These are phyloP conservation scores for Campoletis raptor DNA, from an alignment of 2,888 invertebrate species.

Conservation along the genomic window DNA sequence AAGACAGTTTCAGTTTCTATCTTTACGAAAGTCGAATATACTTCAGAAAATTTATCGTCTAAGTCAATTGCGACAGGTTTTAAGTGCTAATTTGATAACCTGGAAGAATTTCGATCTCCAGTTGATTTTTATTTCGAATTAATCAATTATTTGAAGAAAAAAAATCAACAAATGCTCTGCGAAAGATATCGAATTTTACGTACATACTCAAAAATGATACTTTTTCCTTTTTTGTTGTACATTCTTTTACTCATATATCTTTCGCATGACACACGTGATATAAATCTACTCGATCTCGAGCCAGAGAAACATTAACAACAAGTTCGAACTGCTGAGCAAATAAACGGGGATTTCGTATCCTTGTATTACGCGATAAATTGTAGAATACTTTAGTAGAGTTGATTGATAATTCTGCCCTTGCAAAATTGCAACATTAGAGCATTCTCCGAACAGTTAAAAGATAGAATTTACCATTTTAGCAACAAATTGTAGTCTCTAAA, in stretches of 20 bases:
- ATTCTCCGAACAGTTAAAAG: not conserved
- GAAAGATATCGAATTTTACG: not conserved
- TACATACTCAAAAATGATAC: not conserved
- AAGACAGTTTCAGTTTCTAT: not conserved
- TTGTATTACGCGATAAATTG: not conserved
- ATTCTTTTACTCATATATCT: not conserved
- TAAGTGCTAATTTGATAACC: not conserved
- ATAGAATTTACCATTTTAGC: no score
- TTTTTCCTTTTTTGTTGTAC: not conserved
- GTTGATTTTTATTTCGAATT: not conserved
- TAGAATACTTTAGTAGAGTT: not conserved
- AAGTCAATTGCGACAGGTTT: not conserved
- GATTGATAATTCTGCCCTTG: not conserved
- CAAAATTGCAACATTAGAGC: conserved; percentile 1
- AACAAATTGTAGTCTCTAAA: not conserved
- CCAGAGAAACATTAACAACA: not conserved
- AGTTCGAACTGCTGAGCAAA: not conserved
- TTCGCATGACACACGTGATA: not conserved
- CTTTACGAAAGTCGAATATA: not conserved
- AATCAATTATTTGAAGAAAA: not conserved
- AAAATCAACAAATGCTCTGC: not conserved
- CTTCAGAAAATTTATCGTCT: not conserved
- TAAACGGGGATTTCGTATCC: not conserved
- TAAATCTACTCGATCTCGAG: not conserved
- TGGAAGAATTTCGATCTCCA: conserved; percentile 8